Conservation (phyloP, 2,888 invertebrate genomes). For the Lasiommata megera region DNA sequence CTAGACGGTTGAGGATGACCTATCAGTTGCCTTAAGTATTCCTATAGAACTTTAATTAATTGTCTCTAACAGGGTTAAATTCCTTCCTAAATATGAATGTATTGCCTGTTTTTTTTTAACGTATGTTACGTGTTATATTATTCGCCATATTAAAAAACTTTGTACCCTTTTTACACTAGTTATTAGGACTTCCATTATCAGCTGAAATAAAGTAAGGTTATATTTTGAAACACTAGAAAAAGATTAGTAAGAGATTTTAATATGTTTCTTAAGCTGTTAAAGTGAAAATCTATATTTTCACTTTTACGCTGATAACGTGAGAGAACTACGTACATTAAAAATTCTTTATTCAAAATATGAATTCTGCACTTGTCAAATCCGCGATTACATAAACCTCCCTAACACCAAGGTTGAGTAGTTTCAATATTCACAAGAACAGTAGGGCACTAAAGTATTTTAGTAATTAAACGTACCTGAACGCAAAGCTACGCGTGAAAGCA, state of each 20-base stretch:
- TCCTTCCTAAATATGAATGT: too few relatives aligned
- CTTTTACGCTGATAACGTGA: background rate
- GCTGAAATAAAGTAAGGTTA: constrained; percentile 23
- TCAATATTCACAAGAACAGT: constrained; percentile 29
- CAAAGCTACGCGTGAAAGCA: constrained; percentile 86
- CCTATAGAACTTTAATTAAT: too few relatives aligned
- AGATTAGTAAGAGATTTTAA: too few relatives aligned
- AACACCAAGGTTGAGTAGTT: constrained; percentile 51
- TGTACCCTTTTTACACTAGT: too few relatives aligned
- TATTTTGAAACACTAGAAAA: background rate
- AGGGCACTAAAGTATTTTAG: constrained; percentile 14
- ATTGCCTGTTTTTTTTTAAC: too few relatives aligned
- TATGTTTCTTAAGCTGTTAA: too few relatives aligned
- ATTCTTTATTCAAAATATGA: background rate
- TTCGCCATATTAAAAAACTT: too few relatives aligned
- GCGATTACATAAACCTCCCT: constrained; percentile 79
- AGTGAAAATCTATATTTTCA: too few relatives aligned
- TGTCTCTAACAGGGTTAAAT: too few relatives aligned
- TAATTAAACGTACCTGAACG: constrained; percentile 81
- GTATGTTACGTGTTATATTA: too few relatives aligned
- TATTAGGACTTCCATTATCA: background rate
- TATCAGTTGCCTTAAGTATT: too few relatives aligned
- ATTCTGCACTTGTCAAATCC: constrained; percentile 47
- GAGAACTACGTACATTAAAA: background rate
- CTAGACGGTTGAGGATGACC: too few relatives aligned